Evolutionary conservation across 2,797 vertebrate genomes (phyloP), one percentile per base, ranked within the genome.

Genomic region (Galaxias olidus): DNA sequence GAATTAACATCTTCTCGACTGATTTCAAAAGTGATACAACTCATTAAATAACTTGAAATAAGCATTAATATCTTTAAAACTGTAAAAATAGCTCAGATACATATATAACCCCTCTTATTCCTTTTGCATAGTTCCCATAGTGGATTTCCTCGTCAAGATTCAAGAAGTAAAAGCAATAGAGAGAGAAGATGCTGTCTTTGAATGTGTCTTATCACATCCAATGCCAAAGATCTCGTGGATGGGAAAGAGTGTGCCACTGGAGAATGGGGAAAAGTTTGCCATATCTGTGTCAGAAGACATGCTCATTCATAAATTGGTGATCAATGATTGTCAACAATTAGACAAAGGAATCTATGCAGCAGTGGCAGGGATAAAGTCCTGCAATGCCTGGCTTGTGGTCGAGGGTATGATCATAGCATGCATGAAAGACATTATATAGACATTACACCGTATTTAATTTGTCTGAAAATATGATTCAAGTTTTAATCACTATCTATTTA

Each of bases 291-390:
- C 93, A 0, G 90, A 95, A 0, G 93, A 97, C 0, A 94, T 92
- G 72, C 78, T 95, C 65, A 94, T 89, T 76, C 95, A 98, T 78
- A 79, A 71, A 66, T 80, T 96, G 79, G 62, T 93, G 51, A 81
- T 96, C 48, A 94, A 89, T 62, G 91, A 92, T 0, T 87, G 83
- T 9, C 63, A 46, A 59, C 71, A 84, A 20, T 72, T 93, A 55
- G 95, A 96, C 85, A 93, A 86, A 1, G 95, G 95, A 40, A 92
- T 94, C 69, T 97, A 95, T 64, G 84, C 92, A 0, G 91, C 95
- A 1, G 72, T 83, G 41, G 84, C 78, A 0, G 94, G 94, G 30
- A 81, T 90, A 0, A 79, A 86, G 8, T 88, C 90, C 49, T 94
- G 93, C 65, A 95, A 80, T 0, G 93, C 94, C 69, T 97, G 94